Evolutionary conservation across 2,797 vertebrate species (phyloP).

Genomic region (Rhinatrema bivittatum): DNA sequence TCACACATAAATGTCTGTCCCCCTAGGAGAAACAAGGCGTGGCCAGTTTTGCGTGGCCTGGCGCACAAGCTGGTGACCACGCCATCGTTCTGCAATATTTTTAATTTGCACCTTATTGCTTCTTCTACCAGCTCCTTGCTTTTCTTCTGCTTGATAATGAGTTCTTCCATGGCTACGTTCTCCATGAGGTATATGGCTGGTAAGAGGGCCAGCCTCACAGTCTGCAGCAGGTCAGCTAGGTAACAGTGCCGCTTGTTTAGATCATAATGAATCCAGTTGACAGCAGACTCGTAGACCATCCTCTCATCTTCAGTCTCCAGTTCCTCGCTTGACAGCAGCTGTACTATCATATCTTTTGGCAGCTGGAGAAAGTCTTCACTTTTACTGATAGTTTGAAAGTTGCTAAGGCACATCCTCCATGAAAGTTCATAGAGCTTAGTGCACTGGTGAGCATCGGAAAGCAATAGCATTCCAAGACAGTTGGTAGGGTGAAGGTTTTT

Average conservation of each 20-base stretch:
- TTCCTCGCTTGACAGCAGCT: conserved; percentile 91
- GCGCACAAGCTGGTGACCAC: conserved; percentile 92
- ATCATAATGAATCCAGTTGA: conserved; percentile 94
- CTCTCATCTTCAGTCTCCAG: conserved; percentile 94
- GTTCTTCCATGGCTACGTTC: conserved; percentile 90
- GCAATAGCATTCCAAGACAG: conserved; percentile 91
- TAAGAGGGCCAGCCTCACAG: conserved; percentile 84
- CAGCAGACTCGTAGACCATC: conserved; percentile 89
- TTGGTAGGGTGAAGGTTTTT: conserved; percentile 94
- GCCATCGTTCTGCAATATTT: conserved; percentile 92
- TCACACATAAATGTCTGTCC: conserved; percentile 98
- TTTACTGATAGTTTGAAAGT: conserved; percentile 94
- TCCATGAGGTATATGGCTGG: conserved; percentile 98
- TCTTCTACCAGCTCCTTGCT: conserved; percentile 96
- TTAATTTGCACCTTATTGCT: conserved; percentile 91
- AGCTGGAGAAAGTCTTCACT: conserved; percentile 94
- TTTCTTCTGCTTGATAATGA: conserved; percentile 86
- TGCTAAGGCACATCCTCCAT: conserved; percentile 96
- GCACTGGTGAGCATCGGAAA: conserved; percentile 93
- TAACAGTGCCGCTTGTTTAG: conserved; percentile 81
- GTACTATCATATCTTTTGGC: conserved; percentile 93
- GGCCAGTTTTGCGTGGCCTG: conserved; percentile 89
- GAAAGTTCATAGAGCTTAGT: conserved; percentile 90
- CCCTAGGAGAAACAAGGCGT: conserved; percentile 90
- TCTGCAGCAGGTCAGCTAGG: conserved; percentile 83